Evolutionary conservation across 2,797 vertebrate genomes (phyloP), one percentile per base, ranked within the genome.

Genomic region (Crocodylus rhombifer): DNA sequence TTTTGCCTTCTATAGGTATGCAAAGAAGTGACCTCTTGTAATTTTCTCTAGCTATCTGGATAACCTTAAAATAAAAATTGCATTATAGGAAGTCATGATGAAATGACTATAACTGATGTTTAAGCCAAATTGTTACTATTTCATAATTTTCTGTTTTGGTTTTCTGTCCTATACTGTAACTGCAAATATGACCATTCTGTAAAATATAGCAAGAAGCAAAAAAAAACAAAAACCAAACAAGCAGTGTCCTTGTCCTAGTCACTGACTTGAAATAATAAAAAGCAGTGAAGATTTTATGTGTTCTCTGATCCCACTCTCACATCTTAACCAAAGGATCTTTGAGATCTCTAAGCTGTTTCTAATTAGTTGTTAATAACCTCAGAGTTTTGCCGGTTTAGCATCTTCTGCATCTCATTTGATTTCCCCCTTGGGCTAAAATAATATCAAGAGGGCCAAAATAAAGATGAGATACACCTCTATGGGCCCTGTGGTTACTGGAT

Each of bases 291-390:
- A 97, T 79, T 82, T 96, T 97, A 97, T 97, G 88, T 15, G 5
- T 74, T 64, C 42, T 91, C 88, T 64, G 80, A 95, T 93, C 64
- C 84, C 51, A 42, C 71, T 88, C 77, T 93, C 65, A 60, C 28
- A 81, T 93, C 55, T 96, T 96, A 97, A 93, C 88, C 94, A 95
- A 95, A 96, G 94, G 94, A 95, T 95, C 95, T 85, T 62, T 96
- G 94, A 60, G 71, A 96, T 97, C 96, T 94, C 94, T 91, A 96
- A 97, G 95, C 97, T 97, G 93, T 95, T 97, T 97, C 95, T 97
- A 98, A 98, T 98, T 98, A 98, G 94, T 95, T 96, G 91, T 95
- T 98, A 98, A 98, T 97, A 96, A 97, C 95, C 93, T 92, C 87
- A 89, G 97, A 97, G 95, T 92, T 96, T 92, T 97, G 94, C 94